Percentiles rank a stretch among this genome's conserved stretches.
These are phyloP conservation scores for Murina feae DNA, from an alignment of 2,113 vertebrate genomes.

Conservation along the genomic window DNA sequence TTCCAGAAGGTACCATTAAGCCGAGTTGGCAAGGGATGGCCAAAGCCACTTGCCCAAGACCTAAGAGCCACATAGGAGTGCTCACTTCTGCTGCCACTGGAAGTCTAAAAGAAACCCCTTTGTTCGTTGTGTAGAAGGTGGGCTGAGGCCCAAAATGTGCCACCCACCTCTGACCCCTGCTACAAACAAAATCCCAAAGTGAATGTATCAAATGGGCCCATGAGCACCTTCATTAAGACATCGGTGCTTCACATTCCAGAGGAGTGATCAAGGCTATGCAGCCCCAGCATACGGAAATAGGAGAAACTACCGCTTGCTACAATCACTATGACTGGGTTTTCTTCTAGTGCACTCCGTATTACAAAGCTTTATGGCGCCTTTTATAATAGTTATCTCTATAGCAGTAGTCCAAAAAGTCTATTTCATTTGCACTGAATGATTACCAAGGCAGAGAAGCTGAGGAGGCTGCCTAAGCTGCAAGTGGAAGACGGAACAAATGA, in stretches of 20 bases:
- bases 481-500: not conserved
- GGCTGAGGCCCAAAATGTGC: not conserved
- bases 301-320: too few relatives aligned
- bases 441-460: not conserved
- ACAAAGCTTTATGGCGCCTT: not conserved
- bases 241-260: fast-evolving
- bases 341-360: not conserved
- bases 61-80: not conserved
- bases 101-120: not conserved
- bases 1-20: too few relatives aligned
- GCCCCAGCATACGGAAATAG: fast-evolving
- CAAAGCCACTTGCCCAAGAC: not conserved
- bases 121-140: too few relatives aligned
- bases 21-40: not conserved
- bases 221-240: not conserved
- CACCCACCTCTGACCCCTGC: not conserved
- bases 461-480: not conserved
- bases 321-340: not conserved
- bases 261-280: not conserved
- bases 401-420: not conserved
- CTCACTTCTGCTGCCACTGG: not conserved
- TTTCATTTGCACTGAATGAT: not conserved
- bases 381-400: not conserved
- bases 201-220: not conserved
- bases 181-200: not conserved